Conservation (phyloP, 2,113 vertebrate species). For the Equus quagga region DNA sequence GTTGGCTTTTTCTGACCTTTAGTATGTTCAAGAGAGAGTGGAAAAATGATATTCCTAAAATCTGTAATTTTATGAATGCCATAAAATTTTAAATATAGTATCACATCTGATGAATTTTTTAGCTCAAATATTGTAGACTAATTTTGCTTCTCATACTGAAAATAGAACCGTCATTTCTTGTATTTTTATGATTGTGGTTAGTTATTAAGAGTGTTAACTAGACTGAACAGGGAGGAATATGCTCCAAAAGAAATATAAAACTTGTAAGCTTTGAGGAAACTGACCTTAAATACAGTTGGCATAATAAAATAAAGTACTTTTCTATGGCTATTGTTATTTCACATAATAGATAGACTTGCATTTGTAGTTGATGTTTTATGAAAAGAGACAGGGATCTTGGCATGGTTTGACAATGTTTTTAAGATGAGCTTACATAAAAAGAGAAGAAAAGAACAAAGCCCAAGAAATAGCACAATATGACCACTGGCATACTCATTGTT, state of each 20-base stretch:
- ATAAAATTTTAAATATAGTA: background rate
- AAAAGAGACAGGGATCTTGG: constrained; percentile 65
- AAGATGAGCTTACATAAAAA: constrained; percentile 62
- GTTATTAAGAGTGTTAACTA: constrained; percentile 57
- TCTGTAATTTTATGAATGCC: background rate
- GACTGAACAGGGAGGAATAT: constrained; percentile 37
- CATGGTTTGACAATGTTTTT: constrained; percentile 38
- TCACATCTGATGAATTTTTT: background rate
- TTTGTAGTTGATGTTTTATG: constrained; percentile 49
- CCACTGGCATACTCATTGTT: background rate
- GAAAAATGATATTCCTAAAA: background rate
- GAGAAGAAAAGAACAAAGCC: constrained; percentile 63
- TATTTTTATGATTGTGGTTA: constrained; percentile 58
- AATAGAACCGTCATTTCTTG: constrained; percentile 72
- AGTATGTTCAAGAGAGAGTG: background rate
- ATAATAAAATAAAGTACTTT: constrained; percentile 63
- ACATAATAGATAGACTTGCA: constrained; percentile 17
- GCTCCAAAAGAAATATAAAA: constrained; percentile 64
- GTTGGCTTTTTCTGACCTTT: background rate
- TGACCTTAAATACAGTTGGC: constrained; percentile 58
- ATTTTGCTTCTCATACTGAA: constrained; percentile 73
- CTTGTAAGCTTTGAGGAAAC: background rate
- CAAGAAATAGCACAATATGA: constrained; percentile 52
- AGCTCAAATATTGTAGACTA: background rate
- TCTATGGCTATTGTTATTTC: constrained; percentile 60